A percentile compares a stretch with the other conserved stretches of the same genome.
These are phyloP conservation scores for Orchesella cincta DNA, from an alignment of 1,140 invertebrate genomes.

Conservation along the genomic window DNA sequence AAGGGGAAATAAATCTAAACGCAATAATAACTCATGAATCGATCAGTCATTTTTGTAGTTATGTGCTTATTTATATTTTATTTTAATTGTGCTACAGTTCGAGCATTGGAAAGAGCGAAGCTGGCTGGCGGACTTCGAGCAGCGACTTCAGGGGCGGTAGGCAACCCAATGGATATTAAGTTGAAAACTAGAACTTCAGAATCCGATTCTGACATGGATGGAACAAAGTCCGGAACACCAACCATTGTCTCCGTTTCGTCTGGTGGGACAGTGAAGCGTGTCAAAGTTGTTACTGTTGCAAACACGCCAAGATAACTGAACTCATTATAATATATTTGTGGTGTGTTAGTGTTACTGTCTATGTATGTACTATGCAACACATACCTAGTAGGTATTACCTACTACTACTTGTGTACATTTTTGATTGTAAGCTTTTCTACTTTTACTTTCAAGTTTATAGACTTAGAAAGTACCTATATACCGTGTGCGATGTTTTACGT, in stretches of 20 bases:
- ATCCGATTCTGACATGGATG: conserved; percentile 15
- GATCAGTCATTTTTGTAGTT: not conserved
- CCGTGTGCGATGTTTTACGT: too few species aligned
- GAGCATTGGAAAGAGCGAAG: conserved; percentile 11
- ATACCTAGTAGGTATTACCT: too few species aligned
- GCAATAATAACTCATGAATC: not conserved
- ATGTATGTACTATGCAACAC: too few species aligned
- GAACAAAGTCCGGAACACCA: not conserved
- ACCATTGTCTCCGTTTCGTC: conserved; percentile 5
- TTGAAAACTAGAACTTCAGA: not conserved
- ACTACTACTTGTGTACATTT: too few species aligned
- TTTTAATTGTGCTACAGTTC: conserved; percentile 4
- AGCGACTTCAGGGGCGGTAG: not conserved
- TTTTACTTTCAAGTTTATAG: too few species aligned
- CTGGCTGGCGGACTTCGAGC: conserved; percentile 9
- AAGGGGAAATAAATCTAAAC: too few species aligned
- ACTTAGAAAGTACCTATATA: too few species aligned
- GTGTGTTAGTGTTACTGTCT: not conserved
- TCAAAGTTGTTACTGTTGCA: conserved; percentile 26
- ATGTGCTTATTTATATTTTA: not conserved
- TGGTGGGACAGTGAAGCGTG: not conserved
- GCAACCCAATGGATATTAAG: not conserved
- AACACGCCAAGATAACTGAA: conserved; percentile 13
- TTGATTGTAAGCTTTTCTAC: too few species aligned
- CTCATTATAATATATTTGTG: too few species aligned